Percentiles rank a stretch among this genome's conserved stretches.
Conservation (phyloP, 2,888 invertebrate species). For the Erebia epiphron region DNA sequence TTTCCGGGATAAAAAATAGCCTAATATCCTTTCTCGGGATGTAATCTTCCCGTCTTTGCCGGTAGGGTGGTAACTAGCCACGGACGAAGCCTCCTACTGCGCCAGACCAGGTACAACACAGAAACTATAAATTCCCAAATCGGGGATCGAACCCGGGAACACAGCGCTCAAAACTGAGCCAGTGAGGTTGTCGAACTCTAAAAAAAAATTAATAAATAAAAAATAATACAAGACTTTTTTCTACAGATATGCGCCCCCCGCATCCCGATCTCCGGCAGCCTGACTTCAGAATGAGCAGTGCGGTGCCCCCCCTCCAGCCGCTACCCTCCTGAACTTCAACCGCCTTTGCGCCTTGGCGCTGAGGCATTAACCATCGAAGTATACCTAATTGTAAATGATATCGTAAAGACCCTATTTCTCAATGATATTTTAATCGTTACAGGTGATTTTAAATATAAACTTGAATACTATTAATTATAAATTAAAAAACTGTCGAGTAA, state of each 20-base stretch:
- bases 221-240: conserved; percentile 21
- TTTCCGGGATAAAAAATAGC: no score
- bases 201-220: no score
- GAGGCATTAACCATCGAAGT: conserved; percentile 51
- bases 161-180: neutral
- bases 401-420: neutral
- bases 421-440: neutral
- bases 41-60: no score
- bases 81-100: no score
- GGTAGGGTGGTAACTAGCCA: no score
- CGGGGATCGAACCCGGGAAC: no score
- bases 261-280: conserved; percentile 70
- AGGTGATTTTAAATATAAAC: neutral
- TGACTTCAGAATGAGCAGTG: conserved; percentile 65
- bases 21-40: no score
- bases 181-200: neutral
- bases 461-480: neutral
- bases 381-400: conserved; percentile 10
- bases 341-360: conserved; percentile 81
- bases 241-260: conserved; percentile 62
- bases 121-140: no score
- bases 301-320: conserved; percentile 69
- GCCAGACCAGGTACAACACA: no score
- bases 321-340: conserved; percentile 75
- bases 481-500: neutral